Conservation (phyloP, 2,797 vertebrate species). For the Phrynocephalus guinanensis region DNA sequence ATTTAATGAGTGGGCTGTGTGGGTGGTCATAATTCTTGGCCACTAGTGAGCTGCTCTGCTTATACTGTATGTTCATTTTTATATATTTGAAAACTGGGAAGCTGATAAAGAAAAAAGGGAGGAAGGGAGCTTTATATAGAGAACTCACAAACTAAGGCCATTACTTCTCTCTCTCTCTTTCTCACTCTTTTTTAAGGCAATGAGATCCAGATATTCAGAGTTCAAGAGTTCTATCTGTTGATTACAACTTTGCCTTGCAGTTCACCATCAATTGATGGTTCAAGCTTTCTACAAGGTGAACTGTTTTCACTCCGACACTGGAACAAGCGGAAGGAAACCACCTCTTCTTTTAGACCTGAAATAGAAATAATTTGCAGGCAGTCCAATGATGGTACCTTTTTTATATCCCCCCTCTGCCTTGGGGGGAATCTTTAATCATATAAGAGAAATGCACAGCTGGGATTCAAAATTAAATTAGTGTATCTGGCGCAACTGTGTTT, state of each 20-base stretch:
- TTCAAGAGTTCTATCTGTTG: slow-evolving; percentile 18
- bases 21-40: slow-evolving; percentile 8
- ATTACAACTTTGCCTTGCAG: slow-evolving; percentile 37
- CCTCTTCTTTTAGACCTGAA: slow-evolving; percentile 54
- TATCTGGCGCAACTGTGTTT: neutral
- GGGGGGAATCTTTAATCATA: slow-evolving; percentile 55
- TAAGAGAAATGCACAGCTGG: slow-evolving; percentile 36
- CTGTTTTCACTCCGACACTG: neutral
- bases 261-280: slow-evolving; percentile 32
- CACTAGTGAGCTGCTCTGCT: slow-evolving; percentile 51
- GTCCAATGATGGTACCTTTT: slow-evolving; percentile 31
- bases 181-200: neutral
- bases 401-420: slow-evolving; percentile 14
- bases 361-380: neutral
- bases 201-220: slow-evolving; percentile 3
- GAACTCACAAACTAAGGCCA: slow-evolving; percentile 49
- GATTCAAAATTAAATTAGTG: neutral
- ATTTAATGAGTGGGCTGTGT: neutral
- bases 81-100: slow-evolving; percentile 41
- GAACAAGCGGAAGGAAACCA: slow-evolving; percentile 45
- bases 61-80: slow-evolving; percentile 32
- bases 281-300: slow-evolving; percentile 11
- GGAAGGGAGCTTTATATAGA: slow-evolving; percentile 21
- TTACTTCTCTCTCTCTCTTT: neutral
- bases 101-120: neutral